These are phyloP conservation scores for Chouioia cunea DNA, from an alignment of 2,888 invertebrate genomes.

Conservation along the genomic window DNA sequence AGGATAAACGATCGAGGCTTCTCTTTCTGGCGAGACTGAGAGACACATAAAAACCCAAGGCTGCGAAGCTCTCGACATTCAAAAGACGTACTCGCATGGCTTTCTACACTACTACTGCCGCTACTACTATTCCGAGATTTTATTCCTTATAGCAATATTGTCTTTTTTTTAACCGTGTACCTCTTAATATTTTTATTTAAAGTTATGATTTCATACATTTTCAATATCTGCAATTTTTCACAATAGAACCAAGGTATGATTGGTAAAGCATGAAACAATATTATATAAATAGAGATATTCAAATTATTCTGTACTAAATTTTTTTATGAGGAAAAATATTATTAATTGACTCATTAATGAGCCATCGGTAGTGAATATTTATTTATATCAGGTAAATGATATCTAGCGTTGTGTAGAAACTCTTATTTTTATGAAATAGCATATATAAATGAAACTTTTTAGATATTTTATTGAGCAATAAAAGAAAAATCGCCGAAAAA, in stretches of 20 bases:
- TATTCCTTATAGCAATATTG: conserved; percentile 61
- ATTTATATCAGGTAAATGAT: too few relatives aligned
- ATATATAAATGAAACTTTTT: too few relatives aligned
- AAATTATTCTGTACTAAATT: too few relatives aligned
- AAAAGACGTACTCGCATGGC: conserved; percentile 53
- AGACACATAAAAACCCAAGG: conserved; percentile 20
- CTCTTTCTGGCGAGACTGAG: conserved; percentile 6
- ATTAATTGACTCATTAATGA: too few relatives aligned
- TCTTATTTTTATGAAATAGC: too few relatives aligned
- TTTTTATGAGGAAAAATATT: too few relatives aligned
- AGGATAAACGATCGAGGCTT: conserved; percentile 53
- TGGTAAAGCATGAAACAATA: too few relatives aligned
- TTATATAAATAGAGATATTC: too few relatives aligned
- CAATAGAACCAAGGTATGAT: neutral
- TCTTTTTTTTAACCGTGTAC: conserved; percentile 52
- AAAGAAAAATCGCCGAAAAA: too few relatives aligned
- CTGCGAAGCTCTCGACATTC: conserved; percentile 53
- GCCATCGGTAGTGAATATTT: too few relatives aligned
- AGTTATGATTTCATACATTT: conserved; percentile 59
- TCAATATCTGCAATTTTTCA: conserved; percentile 57
- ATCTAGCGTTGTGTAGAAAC: too few relatives aligned
- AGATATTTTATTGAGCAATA: too few relatives aligned
- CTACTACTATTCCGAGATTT: conserved; percentile 30
- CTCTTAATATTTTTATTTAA: conserved; percentile 42
- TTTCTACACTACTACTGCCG: conserved; percentile 21